A percentile compares a stretch with the other conserved stretches of the same genome.
Evolutionary conservation across 2,113 vertebrate genomes (phyloP).

Genomic region (Odocoileus hemionus): DNA sequence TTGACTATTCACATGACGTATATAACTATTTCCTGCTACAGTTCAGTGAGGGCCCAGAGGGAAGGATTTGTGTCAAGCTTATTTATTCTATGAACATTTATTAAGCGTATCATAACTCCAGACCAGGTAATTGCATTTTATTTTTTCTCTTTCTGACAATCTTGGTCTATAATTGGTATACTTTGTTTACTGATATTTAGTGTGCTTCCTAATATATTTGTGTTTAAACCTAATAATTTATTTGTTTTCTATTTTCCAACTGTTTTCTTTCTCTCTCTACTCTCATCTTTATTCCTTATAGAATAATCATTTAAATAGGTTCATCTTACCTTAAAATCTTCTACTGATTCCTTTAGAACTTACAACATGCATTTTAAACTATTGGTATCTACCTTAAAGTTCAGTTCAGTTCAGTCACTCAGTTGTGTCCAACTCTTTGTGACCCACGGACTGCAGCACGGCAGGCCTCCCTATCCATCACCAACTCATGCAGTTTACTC

Average conservation of each 20-base stretch:
- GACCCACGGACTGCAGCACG: neutral
- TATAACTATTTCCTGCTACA: neutral
- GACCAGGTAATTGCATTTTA: neutral
- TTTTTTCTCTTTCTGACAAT: neutral
- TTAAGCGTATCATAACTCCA: neutral
- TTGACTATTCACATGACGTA: neutral
- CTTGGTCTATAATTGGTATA: neutral
- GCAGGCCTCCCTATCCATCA: neutral
- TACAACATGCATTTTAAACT: neutral
- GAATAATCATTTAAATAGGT: neutral
- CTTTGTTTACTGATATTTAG: constrained; percentile 9
- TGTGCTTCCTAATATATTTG: neutral
- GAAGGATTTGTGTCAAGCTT: neutral
- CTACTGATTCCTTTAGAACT: neutral
- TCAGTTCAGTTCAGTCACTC: neutral
- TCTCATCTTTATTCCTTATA: neutral
- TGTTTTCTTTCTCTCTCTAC: neutral
- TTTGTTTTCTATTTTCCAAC: neutral
- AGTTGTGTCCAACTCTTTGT: neutral
- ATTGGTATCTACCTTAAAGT: neutral
- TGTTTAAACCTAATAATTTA: neutral
- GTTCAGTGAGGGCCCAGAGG: rapidly evolving
- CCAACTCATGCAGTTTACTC: neutral
- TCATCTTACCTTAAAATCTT: neutral
- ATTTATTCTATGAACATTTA: neutral